Conservation (phyloP, 2,797 vertebrate species). For the Babyrousa celebensis region DNA sequence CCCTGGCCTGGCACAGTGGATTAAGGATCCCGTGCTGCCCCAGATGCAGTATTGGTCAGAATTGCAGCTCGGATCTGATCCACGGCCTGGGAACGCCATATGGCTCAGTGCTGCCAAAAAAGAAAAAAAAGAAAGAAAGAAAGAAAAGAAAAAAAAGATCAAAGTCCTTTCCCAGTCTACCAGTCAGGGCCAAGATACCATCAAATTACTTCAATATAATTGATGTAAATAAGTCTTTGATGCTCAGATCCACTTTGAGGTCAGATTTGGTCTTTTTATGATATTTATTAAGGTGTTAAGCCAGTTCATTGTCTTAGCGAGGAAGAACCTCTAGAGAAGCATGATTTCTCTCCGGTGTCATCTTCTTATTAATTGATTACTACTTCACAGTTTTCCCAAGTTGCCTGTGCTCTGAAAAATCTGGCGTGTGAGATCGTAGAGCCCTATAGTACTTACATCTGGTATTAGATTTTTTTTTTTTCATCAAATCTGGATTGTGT, state of each 20-base stretch:
- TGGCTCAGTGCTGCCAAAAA: too few species aligned
- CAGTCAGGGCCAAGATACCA: background rate
- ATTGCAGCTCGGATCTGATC: too few species aligned
- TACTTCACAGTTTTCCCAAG: background rate
- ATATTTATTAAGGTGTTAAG: constrained; percentile 3
- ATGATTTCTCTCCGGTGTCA: background rate
- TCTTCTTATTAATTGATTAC: background rate
- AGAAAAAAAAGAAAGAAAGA: background rate
- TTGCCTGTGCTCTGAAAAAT: constrained; percentile 15
- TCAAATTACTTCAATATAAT: background rate
- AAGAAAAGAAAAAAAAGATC: background rate
- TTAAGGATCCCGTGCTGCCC: too few species aligned
- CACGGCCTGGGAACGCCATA: too few species aligned
- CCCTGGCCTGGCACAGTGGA: too few species aligned
- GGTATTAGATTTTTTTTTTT: background rate
- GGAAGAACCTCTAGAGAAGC: background rate
- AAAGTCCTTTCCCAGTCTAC: background rate
- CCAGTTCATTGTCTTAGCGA: constrained; percentile 38
- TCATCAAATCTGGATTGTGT: background rate
- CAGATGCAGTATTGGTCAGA: too few species aligned
- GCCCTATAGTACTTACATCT: background rate
- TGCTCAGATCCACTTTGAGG: background rate
- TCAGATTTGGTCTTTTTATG: background rate
- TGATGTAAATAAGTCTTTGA: background rate
- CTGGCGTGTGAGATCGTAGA: background rate